phyloP scores from a whole-genome alignment of 1,140 invertebrate genomes.

The Neuroterus valhalla region DNA sequence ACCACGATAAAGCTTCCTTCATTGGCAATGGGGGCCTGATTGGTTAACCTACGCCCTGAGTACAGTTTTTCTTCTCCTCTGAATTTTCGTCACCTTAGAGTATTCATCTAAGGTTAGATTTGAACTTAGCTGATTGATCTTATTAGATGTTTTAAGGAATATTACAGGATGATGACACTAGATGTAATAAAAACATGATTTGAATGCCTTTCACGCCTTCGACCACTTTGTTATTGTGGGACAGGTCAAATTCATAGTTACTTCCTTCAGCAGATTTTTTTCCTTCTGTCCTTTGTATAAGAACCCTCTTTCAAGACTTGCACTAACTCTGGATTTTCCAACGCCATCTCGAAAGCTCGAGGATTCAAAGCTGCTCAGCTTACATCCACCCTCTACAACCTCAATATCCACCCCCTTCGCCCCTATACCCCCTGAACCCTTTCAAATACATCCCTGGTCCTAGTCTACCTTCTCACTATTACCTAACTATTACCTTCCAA shows the following conservation, averaged over 20 bases:
- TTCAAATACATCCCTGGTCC: neutral
- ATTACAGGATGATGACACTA: too few species aligned
- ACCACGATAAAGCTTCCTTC: too few species aligned
- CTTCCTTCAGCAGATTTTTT: neutral
- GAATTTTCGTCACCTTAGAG: too few species aligned
- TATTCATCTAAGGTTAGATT: too few species aligned
- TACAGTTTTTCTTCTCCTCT: too few species aligned
- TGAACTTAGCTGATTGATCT: too few species aligned
- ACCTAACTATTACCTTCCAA: neutral
- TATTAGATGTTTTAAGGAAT: too few species aligned
- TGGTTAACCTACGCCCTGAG: too few species aligned
- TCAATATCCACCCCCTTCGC: slow-evolving; percentile 24
- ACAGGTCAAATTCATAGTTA: neutral
- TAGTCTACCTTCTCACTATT: neutral
- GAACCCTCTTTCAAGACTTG: neutral
- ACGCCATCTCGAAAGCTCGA: slow-evolving; percentile 33
- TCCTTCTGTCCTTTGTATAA: neutral
- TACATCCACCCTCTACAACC: slow-evolving; percentile 32
- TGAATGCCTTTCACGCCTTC: too few species aligned
- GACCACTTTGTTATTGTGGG: too few species aligned
- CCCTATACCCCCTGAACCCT: neutral
- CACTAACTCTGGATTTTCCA: neutral
- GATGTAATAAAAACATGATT: too few species aligned
- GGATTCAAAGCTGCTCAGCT: slow-evolving; percentile 47
- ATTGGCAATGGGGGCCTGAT: too few species aligned